These are phyloP conservation scores for Boulengeromyrus knoepffleri DNA, from an alignment of 2,113 vertebrate species.

Conservation along the genomic window DNA sequence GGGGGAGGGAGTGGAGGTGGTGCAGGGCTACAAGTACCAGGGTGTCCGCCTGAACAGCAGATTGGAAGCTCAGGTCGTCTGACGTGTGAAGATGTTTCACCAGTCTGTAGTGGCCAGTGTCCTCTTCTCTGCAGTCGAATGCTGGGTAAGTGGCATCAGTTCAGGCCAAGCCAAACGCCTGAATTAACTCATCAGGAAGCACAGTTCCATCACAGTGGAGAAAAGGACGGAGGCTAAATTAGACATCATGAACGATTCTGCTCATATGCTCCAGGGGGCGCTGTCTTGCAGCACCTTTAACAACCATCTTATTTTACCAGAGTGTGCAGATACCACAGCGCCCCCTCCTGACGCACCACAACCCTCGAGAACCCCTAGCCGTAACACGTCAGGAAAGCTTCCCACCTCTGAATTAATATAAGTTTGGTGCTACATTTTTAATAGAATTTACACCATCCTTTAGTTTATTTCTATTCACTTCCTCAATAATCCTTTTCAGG, in stretches of 20 bases:
- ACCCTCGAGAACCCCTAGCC: not conserved
- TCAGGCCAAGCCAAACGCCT: not conserved
- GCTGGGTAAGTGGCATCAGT: not conserved
- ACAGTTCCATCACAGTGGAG: not conserved
- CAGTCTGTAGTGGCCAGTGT: not conserved
- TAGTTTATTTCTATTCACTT: not conserved
- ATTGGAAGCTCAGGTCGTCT: too few relatives aligned
- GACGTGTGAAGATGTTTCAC: not conserved
- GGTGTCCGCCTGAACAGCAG: not conserved
- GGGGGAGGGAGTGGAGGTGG: not conserved
- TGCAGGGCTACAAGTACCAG: not conserved
- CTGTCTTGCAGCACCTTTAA: not conserved
- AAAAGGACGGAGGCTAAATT: not conserved
- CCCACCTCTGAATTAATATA: not conserved
- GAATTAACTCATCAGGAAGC: not conserved
- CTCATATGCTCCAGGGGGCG: not conserved
- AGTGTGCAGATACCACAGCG: not conserved
- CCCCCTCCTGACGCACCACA: not conserved
- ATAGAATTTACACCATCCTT: not conserved
- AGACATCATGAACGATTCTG: not conserved
- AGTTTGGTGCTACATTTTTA: not conserved
- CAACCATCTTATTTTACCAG: not conserved
- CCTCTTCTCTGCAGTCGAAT: not conserved
- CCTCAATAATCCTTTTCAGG: not conserved
- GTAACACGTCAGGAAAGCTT: too few relatives aligned